These are phyloP conservation scores for Caenorhabditis sp. DNA, from an alignment of 2,888 invertebrate species.

Conservation along the genomic window DNA sequence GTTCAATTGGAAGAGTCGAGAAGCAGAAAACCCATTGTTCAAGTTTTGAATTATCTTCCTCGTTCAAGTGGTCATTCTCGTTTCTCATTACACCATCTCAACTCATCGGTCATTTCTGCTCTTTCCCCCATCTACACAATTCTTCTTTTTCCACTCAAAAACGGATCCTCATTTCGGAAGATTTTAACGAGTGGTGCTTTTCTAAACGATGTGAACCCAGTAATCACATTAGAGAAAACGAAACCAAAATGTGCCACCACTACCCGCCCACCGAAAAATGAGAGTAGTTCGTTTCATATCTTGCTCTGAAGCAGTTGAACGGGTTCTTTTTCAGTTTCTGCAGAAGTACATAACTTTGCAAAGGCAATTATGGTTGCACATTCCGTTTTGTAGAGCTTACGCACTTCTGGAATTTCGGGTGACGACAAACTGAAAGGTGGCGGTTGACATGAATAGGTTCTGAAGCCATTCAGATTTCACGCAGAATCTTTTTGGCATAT, in stretches of 20 bases:
- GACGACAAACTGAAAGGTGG: no score
- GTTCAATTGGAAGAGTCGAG: not conserved
- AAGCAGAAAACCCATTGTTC: not conserved
- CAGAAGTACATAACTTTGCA: not conserved
- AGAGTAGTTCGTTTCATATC: not conserved
- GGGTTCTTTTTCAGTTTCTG: not conserved
- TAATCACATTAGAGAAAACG: slow-evolving; percentile 31
- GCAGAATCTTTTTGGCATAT: no score
- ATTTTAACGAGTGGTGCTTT: slow-evolving; percentile 33
- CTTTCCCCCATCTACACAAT: not conserved
- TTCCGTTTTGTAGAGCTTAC: not conserved
- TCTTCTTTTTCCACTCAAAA: not conserved
- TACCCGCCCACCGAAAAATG: slow-evolving; percentile 25
- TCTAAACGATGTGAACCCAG: slow-evolving; percentile 37
- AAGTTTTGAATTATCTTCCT: not conserved
- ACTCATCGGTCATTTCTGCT: slow-evolving; percentile 8
- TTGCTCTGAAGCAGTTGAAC: not conserved
- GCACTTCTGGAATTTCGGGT: no score
- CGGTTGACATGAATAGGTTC: no score
- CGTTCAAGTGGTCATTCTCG: not conserved
- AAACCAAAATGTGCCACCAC: not conserved
- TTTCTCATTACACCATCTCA: not conserved
- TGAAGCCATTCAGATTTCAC: no score
- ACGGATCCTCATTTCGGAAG: slow-evolving; percentile 1
- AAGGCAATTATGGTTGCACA: no score